phyloP scores from a whole-genome alignment of 2,797 vertebrate species.

The Eulemur coronatus region DNA sequence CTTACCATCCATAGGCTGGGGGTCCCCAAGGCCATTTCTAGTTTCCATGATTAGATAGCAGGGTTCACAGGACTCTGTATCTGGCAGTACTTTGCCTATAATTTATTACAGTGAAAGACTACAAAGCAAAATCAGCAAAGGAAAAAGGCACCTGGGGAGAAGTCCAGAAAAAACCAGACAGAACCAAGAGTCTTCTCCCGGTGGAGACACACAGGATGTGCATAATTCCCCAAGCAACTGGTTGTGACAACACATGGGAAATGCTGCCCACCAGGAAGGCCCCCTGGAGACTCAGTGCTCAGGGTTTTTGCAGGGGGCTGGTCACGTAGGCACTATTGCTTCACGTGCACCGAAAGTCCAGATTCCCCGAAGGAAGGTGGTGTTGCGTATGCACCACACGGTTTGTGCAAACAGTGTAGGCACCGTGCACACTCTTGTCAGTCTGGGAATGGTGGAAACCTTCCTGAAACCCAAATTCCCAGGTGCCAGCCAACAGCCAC shows the following conservation, averaged over 20 bases:
- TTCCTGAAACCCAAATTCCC: background rate
- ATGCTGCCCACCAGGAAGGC: background rate
- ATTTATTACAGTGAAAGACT: background rate
- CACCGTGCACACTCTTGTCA: background rate
- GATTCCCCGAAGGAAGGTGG: background rate
- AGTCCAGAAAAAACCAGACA: background rate
- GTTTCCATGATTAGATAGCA: background rate
- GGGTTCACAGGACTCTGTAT: background rate
- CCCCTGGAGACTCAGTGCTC: background rate
- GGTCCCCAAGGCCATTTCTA: background rate
- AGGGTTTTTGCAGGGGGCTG: background rate
- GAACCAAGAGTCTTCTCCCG: no score
- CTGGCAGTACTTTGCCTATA: no score
- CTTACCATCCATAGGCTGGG: background rate
- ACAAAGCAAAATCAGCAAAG: background rate
- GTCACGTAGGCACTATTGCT: no score
- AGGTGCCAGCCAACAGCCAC: background rate
- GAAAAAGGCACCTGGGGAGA: background rate
- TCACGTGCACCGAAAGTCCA: background rate
- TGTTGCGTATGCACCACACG: background rate
- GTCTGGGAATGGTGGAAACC: background rate
- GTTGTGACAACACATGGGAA: background rate
- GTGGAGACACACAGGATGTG: rapidly evolving
- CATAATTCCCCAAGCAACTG: rapidly evolving
- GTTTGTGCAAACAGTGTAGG: background rate